Base-by-base conservation (phyloP, 1,140 invertebrate genomes). In the Zeugodacus cucurbitae region DNA sequence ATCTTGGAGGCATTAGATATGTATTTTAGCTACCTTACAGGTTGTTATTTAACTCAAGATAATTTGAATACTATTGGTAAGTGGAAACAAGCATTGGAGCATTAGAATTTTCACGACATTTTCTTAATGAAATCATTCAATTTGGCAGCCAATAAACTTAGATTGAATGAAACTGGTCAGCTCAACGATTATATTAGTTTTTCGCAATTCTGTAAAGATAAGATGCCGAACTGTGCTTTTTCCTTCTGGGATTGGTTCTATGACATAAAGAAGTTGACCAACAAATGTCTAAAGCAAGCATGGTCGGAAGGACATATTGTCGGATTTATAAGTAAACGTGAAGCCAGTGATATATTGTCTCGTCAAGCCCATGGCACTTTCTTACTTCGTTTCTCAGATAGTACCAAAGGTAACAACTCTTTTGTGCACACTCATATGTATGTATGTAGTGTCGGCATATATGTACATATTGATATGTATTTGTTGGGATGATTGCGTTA, bases 241-340 rank as follows among this genome's bases (percentile, higher is more conserved):
- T 99, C 98, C 0, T 99, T 99, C 94, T 99, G 98, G 98, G 98
- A 99, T 94, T 99, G 98, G 98, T 99, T 99, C 94, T 99, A 98
- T 94, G 97, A 97, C 74, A 97, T 99, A 0, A 98, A 99, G 95
- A 99, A 99, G 94, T 95, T 99, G 29, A 99, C 98, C 1, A 96
- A 97, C 91, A 98, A 99, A 92, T 98, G 99, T 94, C 94, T 99
- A 67, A 94, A 97, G 88, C 96, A 96, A 58, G 96, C 97, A 3
- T 99, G 98, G 98, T 96, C 96, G 86, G 98, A 98, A 91, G 96
- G 97, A 94, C 98, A 95, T 94, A 95, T 99, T 87, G 94, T 97
- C 91, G 98, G 98, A 37, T 99, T 99, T 94, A 96, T 99, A 2
- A 96, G 97, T 86, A 98, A 98, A 93, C 96, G 96, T 90, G 92